phyloP scores from a whole-genome alignment of 2,113 vertebrate genomes.

The Ahaetulla prasina region DNA sequence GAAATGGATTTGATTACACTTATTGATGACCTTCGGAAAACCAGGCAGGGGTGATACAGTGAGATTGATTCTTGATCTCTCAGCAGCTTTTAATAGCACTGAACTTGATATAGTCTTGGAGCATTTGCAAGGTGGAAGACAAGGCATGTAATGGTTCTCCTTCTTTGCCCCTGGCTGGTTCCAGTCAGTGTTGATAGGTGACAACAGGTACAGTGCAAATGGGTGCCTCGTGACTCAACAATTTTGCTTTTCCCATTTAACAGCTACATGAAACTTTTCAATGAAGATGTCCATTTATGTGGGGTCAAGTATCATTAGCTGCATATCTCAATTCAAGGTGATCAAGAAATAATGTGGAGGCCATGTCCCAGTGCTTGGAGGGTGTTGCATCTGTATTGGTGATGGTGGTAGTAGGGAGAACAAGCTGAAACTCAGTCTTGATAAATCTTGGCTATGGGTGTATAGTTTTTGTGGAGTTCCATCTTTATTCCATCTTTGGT shows the following conservation, averaged over 20 bases:
- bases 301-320: not conserved
- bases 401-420: not conserved
- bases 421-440: not conserved
- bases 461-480: not conserved
- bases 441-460: not conserved
- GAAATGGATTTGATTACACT: not conserved
- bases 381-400: not conserved
- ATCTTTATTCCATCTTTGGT: not conserved
- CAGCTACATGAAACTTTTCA: not conserved
- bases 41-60: not conserved
- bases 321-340: not conserved
- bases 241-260: not conserved
- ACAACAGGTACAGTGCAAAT: not conserved
- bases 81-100: not conserved
- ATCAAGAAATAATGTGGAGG: not conserved
- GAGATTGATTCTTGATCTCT: not conserved
- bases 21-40: not conserved
- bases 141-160: not conserved
- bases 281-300: not conserved
- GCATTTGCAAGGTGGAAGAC: not conserved
- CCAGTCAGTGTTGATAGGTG: not conserved
- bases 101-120: not conserved
- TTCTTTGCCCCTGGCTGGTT: not conserved
- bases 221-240: not conserved
- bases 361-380: not conserved